These are phyloP conservation scores for Hydrocynus forskahlii DNA, from an alignment of 2,797 vertebrate species.

Conservation along the genomic window DNA sequence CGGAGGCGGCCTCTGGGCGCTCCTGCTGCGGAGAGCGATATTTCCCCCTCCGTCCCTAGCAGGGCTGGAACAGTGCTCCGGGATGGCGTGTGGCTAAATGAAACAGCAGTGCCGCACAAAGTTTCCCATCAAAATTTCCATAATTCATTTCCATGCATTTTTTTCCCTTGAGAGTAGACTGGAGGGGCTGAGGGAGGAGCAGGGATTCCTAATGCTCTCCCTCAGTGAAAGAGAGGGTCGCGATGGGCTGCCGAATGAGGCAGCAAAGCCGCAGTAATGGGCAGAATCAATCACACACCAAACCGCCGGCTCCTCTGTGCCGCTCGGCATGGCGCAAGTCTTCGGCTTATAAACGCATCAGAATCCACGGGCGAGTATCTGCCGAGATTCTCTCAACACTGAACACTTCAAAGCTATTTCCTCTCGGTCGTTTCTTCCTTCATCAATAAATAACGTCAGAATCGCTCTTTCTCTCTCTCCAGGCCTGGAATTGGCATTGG, in stretches of 20 bases:
- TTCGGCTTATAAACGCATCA: conserved; percentile 50
- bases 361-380: conserved; percentile 66
- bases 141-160: conserved; percentile 84
- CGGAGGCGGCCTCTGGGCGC: conserved; percentile 73
- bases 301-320: conserved; percentile 68
- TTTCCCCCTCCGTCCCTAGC: conserved; percentile 77
- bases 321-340: conserved; percentile 45
- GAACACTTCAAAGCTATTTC: conserved; percentile 72
- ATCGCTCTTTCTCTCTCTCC: conserved; percentile 66
- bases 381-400: conserved; percentile 68
- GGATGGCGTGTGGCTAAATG: conserved; percentile 79
- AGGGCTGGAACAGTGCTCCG: conserved; percentile 75
- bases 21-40: conserved; percentile 77
- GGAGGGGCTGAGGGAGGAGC: conserved; percentile 77
- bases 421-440: conserved; percentile 74
- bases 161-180: conserved; percentile 81
- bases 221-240: conserved; percentile 72
- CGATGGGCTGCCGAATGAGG: conserved; percentile 71
- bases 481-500: conserved; percentile 69
- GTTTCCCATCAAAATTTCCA: conserved; percentile 87
- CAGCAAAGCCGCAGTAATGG: conserved; percentile 57
- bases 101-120: conserved; percentile 79
- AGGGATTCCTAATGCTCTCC: conserved; percentile 73
- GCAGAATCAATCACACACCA: conserved; percentile 70
- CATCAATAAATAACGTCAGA: conserved; percentile 78